Percentiles rank a stretch among this genome's conserved stretches.
These are phyloP conservation scores for Hypomecis atomaria DNA, from an alignment of 2,888 invertebrate genomes.

Conservation along the genomic window DNA sequence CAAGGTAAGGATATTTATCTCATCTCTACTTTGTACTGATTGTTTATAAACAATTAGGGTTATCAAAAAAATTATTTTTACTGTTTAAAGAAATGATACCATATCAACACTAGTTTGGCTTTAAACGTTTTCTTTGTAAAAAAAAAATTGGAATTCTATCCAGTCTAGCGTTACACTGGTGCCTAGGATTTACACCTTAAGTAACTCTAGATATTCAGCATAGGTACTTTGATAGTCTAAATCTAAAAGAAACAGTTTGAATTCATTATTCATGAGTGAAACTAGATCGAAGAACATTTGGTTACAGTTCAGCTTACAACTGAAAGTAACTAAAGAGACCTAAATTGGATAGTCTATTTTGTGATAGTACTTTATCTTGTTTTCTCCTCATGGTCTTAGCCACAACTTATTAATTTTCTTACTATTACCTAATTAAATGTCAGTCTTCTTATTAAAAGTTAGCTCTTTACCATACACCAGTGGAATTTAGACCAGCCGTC, in stretches of 20 bases:
- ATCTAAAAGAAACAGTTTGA: neutral
- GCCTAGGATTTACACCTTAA: neutral
- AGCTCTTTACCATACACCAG: too few species aligned
- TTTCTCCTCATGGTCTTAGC: too few species aligned
- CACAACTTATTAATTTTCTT: too few species aligned
- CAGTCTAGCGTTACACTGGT: too few species aligned
- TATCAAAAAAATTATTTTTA: neutral
- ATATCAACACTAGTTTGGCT: too few species aligned
- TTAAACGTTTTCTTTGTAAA: too few species aligned
- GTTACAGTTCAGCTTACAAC: neutral
- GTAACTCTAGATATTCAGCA: neutral
- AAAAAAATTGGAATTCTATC: too few species aligned
- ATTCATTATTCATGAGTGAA: constrained; percentile 2
- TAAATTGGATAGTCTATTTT: neutral
- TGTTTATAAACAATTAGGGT: constrained; percentile 16
- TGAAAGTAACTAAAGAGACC: too few species aligned
- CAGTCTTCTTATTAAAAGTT: too few species aligned
- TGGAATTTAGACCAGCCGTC: too few species aligned
- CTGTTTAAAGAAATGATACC: too few species aligned
- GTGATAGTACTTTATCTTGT: neutral
- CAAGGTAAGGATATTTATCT: constrained; percentile 80
- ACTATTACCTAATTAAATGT: too few species aligned
- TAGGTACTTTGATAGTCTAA: neutral
- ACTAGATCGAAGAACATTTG: neutral
- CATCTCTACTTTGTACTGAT: neutral